Evolutionary conservation across 2,888 invertebrate genomes (phyloP), one percentile per base, ranked within the genome.

Genomic region (Eumacrocentrus americanus): DNA sequence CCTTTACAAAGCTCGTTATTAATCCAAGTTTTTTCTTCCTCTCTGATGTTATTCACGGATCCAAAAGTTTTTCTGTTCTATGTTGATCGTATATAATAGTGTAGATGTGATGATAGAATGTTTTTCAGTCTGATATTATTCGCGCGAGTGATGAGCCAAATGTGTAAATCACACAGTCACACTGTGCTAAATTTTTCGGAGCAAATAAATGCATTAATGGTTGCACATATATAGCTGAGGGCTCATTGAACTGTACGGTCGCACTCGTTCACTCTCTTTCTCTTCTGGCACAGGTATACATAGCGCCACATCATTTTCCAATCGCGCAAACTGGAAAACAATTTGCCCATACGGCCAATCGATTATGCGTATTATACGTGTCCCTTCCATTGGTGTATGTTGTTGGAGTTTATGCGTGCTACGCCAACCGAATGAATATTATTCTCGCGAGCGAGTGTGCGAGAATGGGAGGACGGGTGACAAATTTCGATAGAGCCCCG

Each of bases 401-500:
- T 63, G 63, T 71, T 59, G 57, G 38, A 58, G 62, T 57, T 64
- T 61, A 63, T 61, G 58, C 62, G 59, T 61, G 56, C 64, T 59
- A 61, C 57, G 57, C 55, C 44, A 50, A 42, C 37, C 57, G 62
- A 57, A 61, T 64, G 66, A 62, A 64, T 62, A 62, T 64, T 62
- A 64, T 40, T 42, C 46, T 51, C 48, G 54, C 54, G 50, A 25
- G 35, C 25, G 38, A 29, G 34, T 16, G 34, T n/a, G 38, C 54
- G 57, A 25, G 53, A 34, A 29, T 44, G 55, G 52, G 58, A 62
- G 52, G 48, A 52, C 25, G 48, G 63, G 64, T 68, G 69, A 74
- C 71, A 68, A 75, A 75, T 74, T 75, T 72, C 67, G 64, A 69
- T 67, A 66, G 67, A 61, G 67, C 61, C 56, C 53, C 59, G 72